A percentile compares a stretch with the other conserved stretches of the same genome.
Conservation (phyloP, 2,888 invertebrate species). For the Hypolimnas misippus region DNA sequence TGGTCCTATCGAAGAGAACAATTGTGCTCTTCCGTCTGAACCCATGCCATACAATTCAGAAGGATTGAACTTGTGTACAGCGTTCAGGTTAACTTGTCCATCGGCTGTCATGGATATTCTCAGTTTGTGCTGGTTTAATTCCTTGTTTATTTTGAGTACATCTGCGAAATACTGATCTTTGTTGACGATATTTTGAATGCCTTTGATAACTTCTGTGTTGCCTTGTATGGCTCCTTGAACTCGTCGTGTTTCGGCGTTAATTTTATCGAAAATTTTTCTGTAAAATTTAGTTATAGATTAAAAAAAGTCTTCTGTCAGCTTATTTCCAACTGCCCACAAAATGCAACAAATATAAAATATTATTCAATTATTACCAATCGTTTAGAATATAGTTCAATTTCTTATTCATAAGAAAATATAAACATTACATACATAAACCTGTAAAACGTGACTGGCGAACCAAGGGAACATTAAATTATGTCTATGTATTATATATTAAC, state of each 20-base stretch:
- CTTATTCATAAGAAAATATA: no score
- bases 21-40: slow-evolving; percentile 59
- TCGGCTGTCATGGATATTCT: slow-evolving; percentile 77
- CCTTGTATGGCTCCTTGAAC: slow-evolving; percentile 76
- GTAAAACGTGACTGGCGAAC: no score
- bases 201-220: slow-evolving; percentile 82
- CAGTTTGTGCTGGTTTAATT: slow-evolving; percentile 77
- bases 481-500: no score
- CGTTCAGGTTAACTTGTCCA: slow-evolving; percentile 73
- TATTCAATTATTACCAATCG: no score
- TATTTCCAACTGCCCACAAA: no score
- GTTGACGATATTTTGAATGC: slow-evolving; percentile 78
- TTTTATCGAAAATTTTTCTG: slow-evolving; percentile 84
- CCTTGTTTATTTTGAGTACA: slow-evolving; percentile 80
- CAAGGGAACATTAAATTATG: no score
- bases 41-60: slow-evolving; percentile 64
- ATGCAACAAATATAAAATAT: no score
- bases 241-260: slow-evolving; percentile 81
- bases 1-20: slow-evolving; percentile 66
- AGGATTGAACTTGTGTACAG: slow-evolving; percentile 72
- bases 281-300: slow-evolving; percentile 37
- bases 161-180: slow-evolving; percentile 84
- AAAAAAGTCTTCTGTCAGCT: neutral
- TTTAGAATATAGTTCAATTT: no score
- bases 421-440: no score